phyloP scores from a whole-genome alignment of 2,797 vertebrate species.

The Scyliorhinus canicula region DNA sequence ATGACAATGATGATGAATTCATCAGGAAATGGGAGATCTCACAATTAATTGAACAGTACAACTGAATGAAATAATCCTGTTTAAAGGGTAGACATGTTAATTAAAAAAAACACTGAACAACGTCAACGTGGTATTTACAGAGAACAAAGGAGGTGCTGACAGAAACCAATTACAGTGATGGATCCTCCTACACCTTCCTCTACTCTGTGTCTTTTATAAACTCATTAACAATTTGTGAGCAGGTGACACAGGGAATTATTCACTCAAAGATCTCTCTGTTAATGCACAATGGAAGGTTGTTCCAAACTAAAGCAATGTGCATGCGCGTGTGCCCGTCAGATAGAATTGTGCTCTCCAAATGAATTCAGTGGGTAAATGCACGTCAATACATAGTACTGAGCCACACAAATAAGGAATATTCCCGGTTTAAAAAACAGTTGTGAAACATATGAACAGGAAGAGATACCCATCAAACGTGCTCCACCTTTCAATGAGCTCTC shows the following conservation, averaged over 20 bases:
- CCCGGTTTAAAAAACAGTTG: too few species aligned
- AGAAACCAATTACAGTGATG: slow-evolving; percentile 34
- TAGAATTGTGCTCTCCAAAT: background rate
- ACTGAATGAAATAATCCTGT: background rate
- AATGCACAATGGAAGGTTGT: slow-evolving; percentile 15
- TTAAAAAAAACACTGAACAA: background rate
- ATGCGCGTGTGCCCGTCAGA: background rate
- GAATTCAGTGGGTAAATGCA: background rate
- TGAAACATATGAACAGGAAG: background rate
- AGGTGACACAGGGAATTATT: slow-evolving; percentile 30
- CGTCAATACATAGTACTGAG: background rate
- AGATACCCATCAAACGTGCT: background rate
- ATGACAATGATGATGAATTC: background rate
- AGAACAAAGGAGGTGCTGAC: slow-evolving; percentile 17
- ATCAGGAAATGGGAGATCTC: slow-evolving; percentile 12
- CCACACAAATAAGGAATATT: background rate
- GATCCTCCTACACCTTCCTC: slow-evolving; percentile 14
- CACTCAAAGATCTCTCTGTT: slow-evolving; percentile 25
- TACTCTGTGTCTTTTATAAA: slow-evolving; percentile 31
- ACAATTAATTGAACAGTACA: slow-evolving; percentile 30
- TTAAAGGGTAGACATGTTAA: slow-evolving; percentile 15
- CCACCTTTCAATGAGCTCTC: background rate
- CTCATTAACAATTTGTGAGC: slow-evolving; percentile 26
- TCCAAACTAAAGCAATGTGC: background rate
- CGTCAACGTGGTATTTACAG: background rate